Conservation (phyloP, 2,113 vertebrate genomes). For the Progne subis region DNA sequence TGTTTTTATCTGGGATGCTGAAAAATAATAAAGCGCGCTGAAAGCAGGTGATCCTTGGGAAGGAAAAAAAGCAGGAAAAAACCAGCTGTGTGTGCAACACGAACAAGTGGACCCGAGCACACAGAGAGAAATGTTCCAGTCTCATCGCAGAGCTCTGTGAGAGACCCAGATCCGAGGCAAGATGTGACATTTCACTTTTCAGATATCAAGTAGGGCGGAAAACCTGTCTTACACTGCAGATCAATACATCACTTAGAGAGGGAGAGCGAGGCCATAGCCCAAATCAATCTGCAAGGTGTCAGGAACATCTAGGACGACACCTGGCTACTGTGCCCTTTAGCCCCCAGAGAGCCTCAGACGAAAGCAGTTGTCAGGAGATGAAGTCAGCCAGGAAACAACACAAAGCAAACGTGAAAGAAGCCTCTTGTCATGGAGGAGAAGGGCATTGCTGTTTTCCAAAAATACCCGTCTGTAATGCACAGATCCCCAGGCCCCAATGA, state of each 20-base stretch:
- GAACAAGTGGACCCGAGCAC: fast-evolving
- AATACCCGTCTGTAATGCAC: neutral
- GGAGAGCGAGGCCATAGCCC: neutral
- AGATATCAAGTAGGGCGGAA: neutral
- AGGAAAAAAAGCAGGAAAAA: neutral
- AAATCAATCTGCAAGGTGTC: constrained; percentile 5
- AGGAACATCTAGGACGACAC: neutral
- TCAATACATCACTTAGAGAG: neutral
- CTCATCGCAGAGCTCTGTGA: fast-evolving
- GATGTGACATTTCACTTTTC: neutral
- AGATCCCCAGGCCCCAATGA: neutral
- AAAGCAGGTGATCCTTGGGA: neutral
- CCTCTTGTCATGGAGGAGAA: neutral
- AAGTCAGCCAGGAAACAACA: neutral
- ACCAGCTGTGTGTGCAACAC: neutral
- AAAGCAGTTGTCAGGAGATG: neutral
- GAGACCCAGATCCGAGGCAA: neutral
- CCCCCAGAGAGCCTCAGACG: neutral
- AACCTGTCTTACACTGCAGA: neutral
- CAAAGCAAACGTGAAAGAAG: neutral
- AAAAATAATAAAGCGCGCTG: neutral
- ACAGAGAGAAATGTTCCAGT: fast-evolving
- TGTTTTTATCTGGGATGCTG: neutral
- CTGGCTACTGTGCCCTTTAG: neutral
- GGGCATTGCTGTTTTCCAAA: neutral